These are phyloP conservation scores for Diplodus puntazzo DNA, from an alignment of 2,797 vertebrate genomes.

Conservation along the genomic window DNA sequence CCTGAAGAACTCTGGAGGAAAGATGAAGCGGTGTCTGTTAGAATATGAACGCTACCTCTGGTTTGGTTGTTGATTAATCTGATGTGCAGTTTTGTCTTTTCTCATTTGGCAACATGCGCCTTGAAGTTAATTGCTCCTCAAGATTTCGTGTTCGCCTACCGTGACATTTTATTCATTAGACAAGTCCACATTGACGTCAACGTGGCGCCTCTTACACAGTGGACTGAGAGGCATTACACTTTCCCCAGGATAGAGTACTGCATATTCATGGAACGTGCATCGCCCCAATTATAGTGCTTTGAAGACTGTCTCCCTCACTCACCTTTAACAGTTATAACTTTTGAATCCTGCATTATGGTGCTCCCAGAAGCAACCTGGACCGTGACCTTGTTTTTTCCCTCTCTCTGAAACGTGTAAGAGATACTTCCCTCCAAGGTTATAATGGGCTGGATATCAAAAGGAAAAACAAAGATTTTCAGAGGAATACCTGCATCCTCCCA, in stretches of 20 bases:
- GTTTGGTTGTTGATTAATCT: slow-evolving; percentile 73
- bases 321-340: slow-evolving; percentile 94
- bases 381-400: slow-evolving; percentile 91
- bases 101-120: slow-evolving; percentile 70
- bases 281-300: slow-evolving; percentile 70
- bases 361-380: slow-evolving; percentile 94
- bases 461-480: slow-evolving; percentile 47
- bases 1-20: slow-evolving; percentile 91
- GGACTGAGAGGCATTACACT: slow-evolving; percentile 53
- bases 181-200: slow-evolving; percentile 63
- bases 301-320: slow-evolving; percentile 68
- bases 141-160: slow-evolving; percentile 64
- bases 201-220: slow-evolving; percentile 23
- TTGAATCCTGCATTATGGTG: slow-evolving; percentile 92
- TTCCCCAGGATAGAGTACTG: slow-evolving; percentile 53
- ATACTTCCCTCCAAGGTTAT: slow-evolving; percentile 96
- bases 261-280: slow-evolving; percentile 74
- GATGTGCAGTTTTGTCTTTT: slow-evolving; percentile 75
- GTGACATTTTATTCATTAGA: slow-evolving; percentile 80
- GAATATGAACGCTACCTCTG: slow-evolving; percentile 56
- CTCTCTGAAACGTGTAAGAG: slow-evolving; percentile 87
- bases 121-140: slow-evolving; percentile 79
- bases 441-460: slow-evolving; percentile 88
- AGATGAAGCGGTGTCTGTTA: slow-evolving; percentile 45
- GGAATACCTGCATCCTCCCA: slow-evolving; percentile 28